Evolutionary conservation across 1,140 invertebrate species (phyloP), one percentile per base, ranked within the genome.

Genomic region (Sitobion miscanthi): DNA sequence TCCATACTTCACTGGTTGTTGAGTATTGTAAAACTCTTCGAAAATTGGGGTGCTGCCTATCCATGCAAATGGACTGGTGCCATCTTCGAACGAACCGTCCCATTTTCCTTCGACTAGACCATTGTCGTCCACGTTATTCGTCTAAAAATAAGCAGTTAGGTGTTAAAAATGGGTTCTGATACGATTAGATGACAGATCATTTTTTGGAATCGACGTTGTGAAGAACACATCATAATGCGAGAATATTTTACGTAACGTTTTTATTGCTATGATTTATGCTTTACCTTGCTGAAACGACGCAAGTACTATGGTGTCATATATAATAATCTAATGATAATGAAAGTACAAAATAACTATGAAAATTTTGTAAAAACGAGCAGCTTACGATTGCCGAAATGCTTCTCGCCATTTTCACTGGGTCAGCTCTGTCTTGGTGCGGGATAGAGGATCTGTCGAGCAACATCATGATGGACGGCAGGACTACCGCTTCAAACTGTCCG

Each of bases 61-160:
- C 97, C 97, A 97, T 23, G 96, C 96, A 94, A 96, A 95, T 38
- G 96, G 96, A 93, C 96, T 96, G 38, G 96, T 96, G 20, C 97
- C 97, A 93, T 97, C 97, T 69, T 95, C 95, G 95, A 97, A 98
- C 94, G 62, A 52, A 5, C 96, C 97, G 94, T 97, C 97, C 98
- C 98, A 99, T 95, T 98, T 99, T 0, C 98, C 98, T 94, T 97
- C 96, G 62, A 99, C 94, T 1, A 97, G 96, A 0, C 98, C 98
- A 94, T 97, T 96, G 95, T 99, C 98, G 95, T 99, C 98, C 57
- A 97, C 96, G 0, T 97, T 97, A 95, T 99, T 98, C 0, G 98
- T 96, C 96, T 97, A 94, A 0, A 94, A 89, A 54, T 20, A 52
- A 21, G 62, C 62, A 77, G 0, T 20, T 1, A 1, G 14, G 1